Evolutionary conservation across 2,888 invertebrate genomes (phyloP).

Genomic region (Anthrax anthrax): DNA sequence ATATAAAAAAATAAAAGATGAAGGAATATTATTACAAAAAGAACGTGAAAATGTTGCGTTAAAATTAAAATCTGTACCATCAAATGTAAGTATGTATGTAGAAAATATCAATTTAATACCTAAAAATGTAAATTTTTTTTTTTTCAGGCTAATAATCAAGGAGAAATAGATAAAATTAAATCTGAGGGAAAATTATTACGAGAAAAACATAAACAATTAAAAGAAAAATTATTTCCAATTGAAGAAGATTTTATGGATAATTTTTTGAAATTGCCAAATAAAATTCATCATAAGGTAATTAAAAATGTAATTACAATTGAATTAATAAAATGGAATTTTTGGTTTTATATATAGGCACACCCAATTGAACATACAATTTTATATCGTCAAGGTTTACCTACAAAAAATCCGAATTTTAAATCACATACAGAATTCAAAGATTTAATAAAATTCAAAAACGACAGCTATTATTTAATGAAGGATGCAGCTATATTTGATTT

Average conservation of each 20-base stretch:
- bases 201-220: constrained; percentile 49
- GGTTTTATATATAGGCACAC: background rate
- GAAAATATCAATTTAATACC: too few relatives aligned
- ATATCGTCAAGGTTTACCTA: background rate
- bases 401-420: constrained; percentile 19
- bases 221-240: constrained; percentile 49
- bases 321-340: too few relatives aligned
- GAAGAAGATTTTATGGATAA: constrained; percentile 53
- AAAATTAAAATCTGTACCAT: constrained; percentile 36
- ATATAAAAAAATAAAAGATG: constrained; percentile 41
- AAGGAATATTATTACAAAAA: constrained; percentile 38
- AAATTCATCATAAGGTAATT: constrained; percentile 43
- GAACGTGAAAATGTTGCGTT: constrained; percentile 38
- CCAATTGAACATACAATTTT: background rate
- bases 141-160: background rate
- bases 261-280: constrained; percentile 55
- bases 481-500: constrained; percentile 61
- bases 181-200: constrained; percentile 41
- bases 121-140: too few relatives aligned
- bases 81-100: constrained; percentile 12
- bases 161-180: constrained; percentile 37
- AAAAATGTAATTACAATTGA: too few relatives aligned
- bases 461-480: constrained; percentile 47
- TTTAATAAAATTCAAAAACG: constrained; percentile 28
- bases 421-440: constrained; percentile 23